A percentile compares a stretch with the other conserved stretches of the same genome.
Conservation (phyloP, 1,140 invertebrate genomes). For the Alviniconcha marisindica region DNA sequence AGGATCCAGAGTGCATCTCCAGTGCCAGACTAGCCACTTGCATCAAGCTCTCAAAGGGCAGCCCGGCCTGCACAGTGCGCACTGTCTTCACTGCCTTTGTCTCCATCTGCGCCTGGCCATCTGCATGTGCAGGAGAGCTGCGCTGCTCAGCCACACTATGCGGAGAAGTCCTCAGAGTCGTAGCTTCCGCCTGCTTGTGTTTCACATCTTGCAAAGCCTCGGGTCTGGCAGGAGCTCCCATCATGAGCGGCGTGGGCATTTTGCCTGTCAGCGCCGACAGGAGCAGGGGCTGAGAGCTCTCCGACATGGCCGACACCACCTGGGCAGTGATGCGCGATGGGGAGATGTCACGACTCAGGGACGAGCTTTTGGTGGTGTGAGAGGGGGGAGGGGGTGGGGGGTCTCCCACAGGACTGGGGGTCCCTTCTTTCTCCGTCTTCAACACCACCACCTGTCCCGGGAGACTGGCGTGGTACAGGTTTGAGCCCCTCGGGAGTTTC, state of each 20-base stretch:
- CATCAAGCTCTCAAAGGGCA: conserved; percentile 26
- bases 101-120: not conserved
- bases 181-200: conserved; percentile 2
- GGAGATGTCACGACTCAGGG: conserved; percentile 49
- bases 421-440: not conserved
- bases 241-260: conserved; percentile 40
- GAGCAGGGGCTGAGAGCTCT: conserved; percentile 41
- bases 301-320: conserved; percentile 47
- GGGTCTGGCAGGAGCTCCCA: not conserved
- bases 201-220: not conserved
- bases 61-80: not conserved
- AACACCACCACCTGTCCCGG: not conserved
- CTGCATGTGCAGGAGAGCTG: not conserved
- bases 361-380: conserved; percentile 48
- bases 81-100: not conserved
- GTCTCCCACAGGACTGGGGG: not conserved
- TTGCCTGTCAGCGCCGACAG: conserved; percentile 49
- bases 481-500: not conserved
- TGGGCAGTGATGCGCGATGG: conserved; percentile 52
- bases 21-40: not conserved
- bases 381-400: not conserved
- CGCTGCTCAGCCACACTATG: not conserved
- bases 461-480: not conserved
- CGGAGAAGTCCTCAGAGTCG: not conserved
- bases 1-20: not conserved